These are phyloP conservation scores for Mythimna pallens DNA, from an alignment of 2,888 invertebrate genomes.

Conservation along the genomic window DNA sequence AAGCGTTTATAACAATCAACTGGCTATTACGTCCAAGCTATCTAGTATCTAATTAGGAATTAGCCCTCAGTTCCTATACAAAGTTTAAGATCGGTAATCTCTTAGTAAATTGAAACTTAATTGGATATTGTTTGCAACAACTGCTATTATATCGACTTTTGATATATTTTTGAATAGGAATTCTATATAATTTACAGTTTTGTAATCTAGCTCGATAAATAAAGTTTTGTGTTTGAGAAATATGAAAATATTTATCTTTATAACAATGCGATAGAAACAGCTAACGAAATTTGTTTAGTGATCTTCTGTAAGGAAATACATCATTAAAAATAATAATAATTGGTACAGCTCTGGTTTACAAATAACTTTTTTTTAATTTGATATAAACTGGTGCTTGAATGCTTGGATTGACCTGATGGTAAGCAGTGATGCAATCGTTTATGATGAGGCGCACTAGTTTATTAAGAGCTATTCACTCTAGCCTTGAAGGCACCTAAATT, in stretches of 20 bases:
- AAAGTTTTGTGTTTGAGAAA: too few species aligned
- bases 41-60: conserved; percentile 29
- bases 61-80: conserved; percentile 11
- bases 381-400: too few species aligned
- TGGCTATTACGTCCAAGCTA: background rate
- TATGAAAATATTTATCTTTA: background rate
- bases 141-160: background rate
- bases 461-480: too few species aligned
- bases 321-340: too few species aligned
- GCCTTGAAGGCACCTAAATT: too few species aligned
- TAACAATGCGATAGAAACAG: background rate
- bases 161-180: background rate
- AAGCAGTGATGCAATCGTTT: too few species aligned
- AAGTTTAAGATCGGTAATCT: conserved; percentile 5
- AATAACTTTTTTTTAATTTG: too few species aligned
- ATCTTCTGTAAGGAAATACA: background rate
- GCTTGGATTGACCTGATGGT: too few species aligned
- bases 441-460: too few species aligned
- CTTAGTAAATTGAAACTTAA: conserved; percentile 25
- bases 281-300: background rate
- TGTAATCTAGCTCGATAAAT: background rate
- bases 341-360: too few species aligned
- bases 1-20: conserved; percentile 10
- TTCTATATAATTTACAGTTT: background rate
- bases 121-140: conserved; percentile 7